Evolutionary conservation across 2,888 invertebrate species (phyloP), one percentile per base, ranked within the genome.

Genomic region (Erynnis tages): DNA sequence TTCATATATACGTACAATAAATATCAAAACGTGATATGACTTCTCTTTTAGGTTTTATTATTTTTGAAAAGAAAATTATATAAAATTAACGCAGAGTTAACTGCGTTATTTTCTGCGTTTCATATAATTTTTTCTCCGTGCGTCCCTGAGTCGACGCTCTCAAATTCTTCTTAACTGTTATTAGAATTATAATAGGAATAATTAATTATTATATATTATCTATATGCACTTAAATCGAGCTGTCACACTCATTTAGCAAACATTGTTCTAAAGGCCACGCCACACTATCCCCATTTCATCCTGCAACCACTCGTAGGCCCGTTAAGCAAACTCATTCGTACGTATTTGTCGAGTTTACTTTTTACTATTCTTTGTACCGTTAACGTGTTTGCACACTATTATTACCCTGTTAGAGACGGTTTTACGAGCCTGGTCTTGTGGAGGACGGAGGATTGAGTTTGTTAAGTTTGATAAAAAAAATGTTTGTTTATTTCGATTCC

Each of bases 341-440:
- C 82, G 74, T 86, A 86, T 87, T 88, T 87, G 87, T 84, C 78
- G 78, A 84, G 86, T 83, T 82, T 73, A 84, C 81, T 87, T 88
- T 88, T 87, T 86, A 86, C 86, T 76, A 84, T 82, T 76, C 74
- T 62, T 59, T 63, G 70, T 81, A 78, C 85, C 87, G 87, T 86
- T 86, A 84, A 58, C 63, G 66, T 58, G 58, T 86, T 78, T 81
- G 76, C 80, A 70, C 74, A 77, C 74, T 73, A 82, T 82, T 85
- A 84, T 84, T 80, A 73, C 77, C 71, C 66, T 67, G 69, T 73
- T 72, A 69, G 69, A 67, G 60, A 62, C 60, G 58, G 60, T 60
- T 61, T 60, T 59, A 62, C 58, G 58, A 56, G 56, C 13, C 19
- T 10, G 27, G 23, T 32, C 30, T 21, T 13, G 41, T 34, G 37